Percentiles rank a stretch among this genome's conserved stretches.
phyloP scores from a whole-genome alignment of 2,888 invertebrate species.

The Phasia obesa region DNA sequence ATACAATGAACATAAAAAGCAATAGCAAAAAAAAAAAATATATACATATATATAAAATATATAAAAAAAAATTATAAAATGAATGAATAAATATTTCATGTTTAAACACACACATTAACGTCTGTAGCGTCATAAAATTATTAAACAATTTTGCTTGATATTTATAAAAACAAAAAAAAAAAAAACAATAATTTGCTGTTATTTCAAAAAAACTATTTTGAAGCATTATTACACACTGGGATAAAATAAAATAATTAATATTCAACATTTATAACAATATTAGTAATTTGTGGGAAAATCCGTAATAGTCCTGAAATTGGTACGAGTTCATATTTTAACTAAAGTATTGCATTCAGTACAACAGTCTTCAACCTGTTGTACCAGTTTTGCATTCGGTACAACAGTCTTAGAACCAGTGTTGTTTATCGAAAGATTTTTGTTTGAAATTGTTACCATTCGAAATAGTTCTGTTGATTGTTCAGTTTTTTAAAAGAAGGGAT shows the following conservation, averaged over 20 bases:
- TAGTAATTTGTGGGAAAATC: no score
- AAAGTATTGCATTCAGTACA: no score
- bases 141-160: conserved; percentile 38
- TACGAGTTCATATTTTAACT: no score
- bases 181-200: conserved; percentile 32
- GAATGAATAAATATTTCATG: conserved; percentile 1
- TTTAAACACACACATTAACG: conserved; percentile 1
- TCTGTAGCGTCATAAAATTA: conserved; percentile 23
- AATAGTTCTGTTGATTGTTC: no score
- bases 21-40: conserved; percentile 40
- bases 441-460: no score
- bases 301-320: no score
- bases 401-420: no score
- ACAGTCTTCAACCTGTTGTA: no score
- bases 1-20: conserved; percentile 61
- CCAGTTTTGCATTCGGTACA: no score
- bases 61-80: conserved; percentile 2
- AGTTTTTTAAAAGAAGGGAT: no score
- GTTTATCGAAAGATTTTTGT: no score
- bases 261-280: not conserved
- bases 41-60: not conserved
- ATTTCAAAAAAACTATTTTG: not conserved
- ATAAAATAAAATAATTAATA: not conserved
- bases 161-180: not conserved
- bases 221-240: not conserved